These are phyloP conservation scores for Telenomus remus DNA, from an alignment of 1,140 invertebrate species.

Conservation along the genomic window DNA sequence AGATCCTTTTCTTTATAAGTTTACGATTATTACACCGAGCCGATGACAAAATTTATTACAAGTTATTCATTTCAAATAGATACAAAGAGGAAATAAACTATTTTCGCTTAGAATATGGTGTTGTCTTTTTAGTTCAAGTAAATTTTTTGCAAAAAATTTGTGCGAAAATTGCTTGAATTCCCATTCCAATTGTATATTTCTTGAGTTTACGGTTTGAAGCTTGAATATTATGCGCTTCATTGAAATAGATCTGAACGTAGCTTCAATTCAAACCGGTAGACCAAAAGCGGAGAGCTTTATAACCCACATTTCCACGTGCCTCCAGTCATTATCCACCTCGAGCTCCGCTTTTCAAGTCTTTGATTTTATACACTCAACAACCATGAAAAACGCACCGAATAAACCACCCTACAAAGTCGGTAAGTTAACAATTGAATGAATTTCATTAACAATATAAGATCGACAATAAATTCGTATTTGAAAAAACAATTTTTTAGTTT, in stretches of 20 bases:
- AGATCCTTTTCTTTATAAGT: neutral
- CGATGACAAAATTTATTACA: neutral
- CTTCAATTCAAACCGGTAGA: neutral
- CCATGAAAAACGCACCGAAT: neutral
- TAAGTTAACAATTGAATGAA: constrained; percentile 48
- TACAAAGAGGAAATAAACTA: constrained; percentile 20
- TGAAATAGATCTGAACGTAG: neutral
- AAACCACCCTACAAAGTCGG: constrained; percentile 69
- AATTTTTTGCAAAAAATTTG: neutral
- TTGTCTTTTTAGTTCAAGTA: neutral
- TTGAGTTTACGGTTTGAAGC: no score
- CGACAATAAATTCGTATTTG: no score
- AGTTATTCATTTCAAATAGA: constrained; percentile 31
- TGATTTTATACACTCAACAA: neutral
- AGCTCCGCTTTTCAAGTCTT: neutral
- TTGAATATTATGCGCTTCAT: neutral
- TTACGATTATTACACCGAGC: neutral
- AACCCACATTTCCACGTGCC: neutral
- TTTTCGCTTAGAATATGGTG: constrained; percentile 13
- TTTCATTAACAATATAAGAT: neutral
- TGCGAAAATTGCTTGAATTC: no score
- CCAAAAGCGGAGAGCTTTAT: neutral
- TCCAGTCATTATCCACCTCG: neutral
- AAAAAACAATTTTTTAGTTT: neutral
- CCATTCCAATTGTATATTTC: no score